These are phyloP conservation scores for Hypothenemus hampei DNA, from an alignment of 1,140 invertebrate genomes.

Conservation along the genomic window DNA sequence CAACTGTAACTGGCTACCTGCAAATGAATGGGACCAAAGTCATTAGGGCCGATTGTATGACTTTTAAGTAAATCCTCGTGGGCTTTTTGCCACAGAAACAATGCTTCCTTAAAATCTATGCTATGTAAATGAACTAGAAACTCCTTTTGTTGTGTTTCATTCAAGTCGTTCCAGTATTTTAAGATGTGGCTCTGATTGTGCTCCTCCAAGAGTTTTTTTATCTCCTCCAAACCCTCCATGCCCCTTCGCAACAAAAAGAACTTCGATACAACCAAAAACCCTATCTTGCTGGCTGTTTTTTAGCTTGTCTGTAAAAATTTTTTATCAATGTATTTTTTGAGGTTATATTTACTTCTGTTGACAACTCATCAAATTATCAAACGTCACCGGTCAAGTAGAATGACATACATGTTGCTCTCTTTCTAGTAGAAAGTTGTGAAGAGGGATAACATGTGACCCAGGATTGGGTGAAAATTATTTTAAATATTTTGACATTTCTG, in stretches of 20 bases:
- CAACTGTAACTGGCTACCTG: background rate
- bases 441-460: too few relatives aligned
- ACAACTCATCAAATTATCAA: too few relatives aligned
- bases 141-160: conserved; percentile 56
- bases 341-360: too few relatives aligned
- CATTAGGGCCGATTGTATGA: conserved; percentile 65
- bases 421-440: too few relatives aligned
- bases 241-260: conserved; percentile 8
- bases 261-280: conserved; percentile 14
- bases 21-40: conserved; percentile 66
- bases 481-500: too few relatives aligned
- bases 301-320: background rate
- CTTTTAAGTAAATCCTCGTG: conserved; percentile 54
- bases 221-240: conserved; percentile 21
- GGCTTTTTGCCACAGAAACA: conserved; percentile 60
- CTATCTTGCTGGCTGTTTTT: conserved; percentile 15
- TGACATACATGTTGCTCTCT: too few relatives aligned
- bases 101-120: conserved; percentile 62
- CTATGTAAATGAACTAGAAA: conserved; percentile 58
- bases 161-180: conserved; percentile 75
- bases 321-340: too few relatives aligned
- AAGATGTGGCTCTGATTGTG: conserved; percentile 76
- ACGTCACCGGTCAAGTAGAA: too few relatives aligned
- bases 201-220: conserved; percentile 19
- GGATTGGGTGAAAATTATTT: too few relatives aligned